Evolutionary conservation across 2,797 vertebrate species (phyloP), one percentile per base, ranked within the genome.

Genomic region (Rachycentron canadum): DNA sequence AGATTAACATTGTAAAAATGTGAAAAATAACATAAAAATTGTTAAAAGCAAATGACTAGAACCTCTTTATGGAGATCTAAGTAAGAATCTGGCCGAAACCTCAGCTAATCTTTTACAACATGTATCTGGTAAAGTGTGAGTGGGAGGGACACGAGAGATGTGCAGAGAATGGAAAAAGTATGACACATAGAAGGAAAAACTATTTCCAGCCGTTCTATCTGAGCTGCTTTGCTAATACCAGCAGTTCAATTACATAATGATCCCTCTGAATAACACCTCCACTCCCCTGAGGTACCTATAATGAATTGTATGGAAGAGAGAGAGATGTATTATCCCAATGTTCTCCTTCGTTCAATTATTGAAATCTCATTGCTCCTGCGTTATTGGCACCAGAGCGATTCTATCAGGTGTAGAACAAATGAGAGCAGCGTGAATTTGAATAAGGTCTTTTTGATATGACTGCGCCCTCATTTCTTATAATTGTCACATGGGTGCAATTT

Each of bases 161-260:
- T 84, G 89, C 2, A 87, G 90, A 86, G 85, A 87, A 89, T 73
- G 76, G 74, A 87, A 86, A 79, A 90, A 78, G 83, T 89, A 90
- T 91, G 87, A 91, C 91, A 88, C 90, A 93, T 69, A 82, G 65
- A 90, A 77, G 78, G 84, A 87, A 79, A 85, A 85, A 88, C 84
- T 91, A 89, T 93, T 91, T 90, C 86, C 79, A 88, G 83, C 75
- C 14, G 65, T 76, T 71, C 62, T 72, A 70, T 64, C 55, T 38
- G 50, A 73, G 76, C 28, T 1, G 41, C 69, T 81, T 65, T 56
- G 55, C 79, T 79, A 86, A 84, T 86, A 85, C 79, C 80, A 79
- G 78, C 19, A 23, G 50, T 87, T 85, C 69, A 82, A 89, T 89
- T 69, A 79, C 78, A 86, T 82, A 82, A 89, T 86, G 67, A 83